Percentiles rank a stretch among this genome's conserved stretches.
Evolutionary conservation across 2,888 invertebrate species (phyloP).

Genomic region (Pegoplata infirma): DNA sequence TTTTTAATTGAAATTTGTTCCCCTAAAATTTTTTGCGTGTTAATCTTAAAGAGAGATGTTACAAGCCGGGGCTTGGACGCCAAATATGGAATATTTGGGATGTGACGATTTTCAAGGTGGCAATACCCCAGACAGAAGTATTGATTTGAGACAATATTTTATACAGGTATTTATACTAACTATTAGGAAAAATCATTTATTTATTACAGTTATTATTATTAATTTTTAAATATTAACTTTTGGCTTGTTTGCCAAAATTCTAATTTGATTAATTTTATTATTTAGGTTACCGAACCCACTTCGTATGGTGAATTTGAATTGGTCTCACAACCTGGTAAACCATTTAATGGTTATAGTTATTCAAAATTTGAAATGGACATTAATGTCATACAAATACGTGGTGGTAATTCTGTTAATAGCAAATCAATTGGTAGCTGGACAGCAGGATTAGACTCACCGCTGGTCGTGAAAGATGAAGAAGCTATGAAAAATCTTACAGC

Average conservation of each 20-base stretch:
- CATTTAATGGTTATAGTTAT: constrained; percentile 84
- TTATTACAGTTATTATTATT: neutral
- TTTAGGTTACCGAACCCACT: constrained; percentile 82
- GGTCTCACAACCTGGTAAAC: constrained; percentile 80
- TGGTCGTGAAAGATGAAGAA: constrained; percentile 83
- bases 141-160: constrained; percentile 85
- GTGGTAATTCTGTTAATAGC: constrained; percentile 86
- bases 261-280: constrained; percentile 24
- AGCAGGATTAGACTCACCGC: constrained; percentile 84
- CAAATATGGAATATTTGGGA: constrained; percentile 84
- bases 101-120: constrained; percentile 89
- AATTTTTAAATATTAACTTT: neutral
- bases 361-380: constrained; percentile 88
- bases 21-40: neutral
- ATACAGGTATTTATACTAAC: constrained; percentile 83
- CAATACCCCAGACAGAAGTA: constrained; percentile 85
- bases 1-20: neutral
- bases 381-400: constrained; percentile 84
- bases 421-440: constrained; percentile 87
- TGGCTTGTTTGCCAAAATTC: neutral
- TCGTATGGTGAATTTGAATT: constrained; percentile 85
- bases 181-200: no score
- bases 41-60: constrained; percentile 82
- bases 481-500: constrained; percentile 87
- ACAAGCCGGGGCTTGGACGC: constrained; percentile 86